Evolutionary conservation across 2,797 vertebrate species (phyloP), one percentile per base, ranked within the genome.

Genomic region (Artibeus jamaicensis): DNA sequence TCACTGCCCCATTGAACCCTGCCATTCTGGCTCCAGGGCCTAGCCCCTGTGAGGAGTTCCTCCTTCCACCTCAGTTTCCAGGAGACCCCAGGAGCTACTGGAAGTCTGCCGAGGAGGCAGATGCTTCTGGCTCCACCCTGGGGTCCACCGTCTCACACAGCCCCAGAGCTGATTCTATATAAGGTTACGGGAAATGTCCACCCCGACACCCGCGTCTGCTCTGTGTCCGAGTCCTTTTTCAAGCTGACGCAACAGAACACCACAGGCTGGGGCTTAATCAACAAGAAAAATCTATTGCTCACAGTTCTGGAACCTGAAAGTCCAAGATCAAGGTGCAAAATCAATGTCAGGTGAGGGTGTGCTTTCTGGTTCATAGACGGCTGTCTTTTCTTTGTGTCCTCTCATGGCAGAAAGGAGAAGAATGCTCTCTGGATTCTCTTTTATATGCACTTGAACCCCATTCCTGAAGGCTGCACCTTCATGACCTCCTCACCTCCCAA

Each of bases 361-460:
- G 2, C 24, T 55, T 82, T n/a, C 46, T 26, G 22, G 3, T 19
- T 46, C 73, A 55, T 1, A 46, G 48, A 37, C 37, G 50, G 18
- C 59, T 10, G 14, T 18, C 1, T 16, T 68, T 55, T 21, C 67
- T 81, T 32, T 16, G 18, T 37, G 65, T 55, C 37, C 42, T 39
- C 37, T 44, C 0, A 0, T 5, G 14, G 48, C 39, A 12, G 21
- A 39, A 73, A 14, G 37, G 6, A 9, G 9, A 12, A 16, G 21
- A 26, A 21, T 21, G 44, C 14, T 85, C 29, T 18, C 19, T 62
- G 10, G 4, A 16, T 9, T 39, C 46, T 82, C 57, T 39, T 86
- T 82, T 39, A 29, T 7, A 21, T 21, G 6, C 18, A 34, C 29
- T 24, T 16, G 39, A 12, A 57, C 32, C 50, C 3, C 11, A 2